Percentiles rank a stretch among this genome's conserved stretches.
Evolutionary conservation across 2,888 invertebrate genomes (phyloP).

Genomic region (Lordiphosa andalusiaca): DNA sequence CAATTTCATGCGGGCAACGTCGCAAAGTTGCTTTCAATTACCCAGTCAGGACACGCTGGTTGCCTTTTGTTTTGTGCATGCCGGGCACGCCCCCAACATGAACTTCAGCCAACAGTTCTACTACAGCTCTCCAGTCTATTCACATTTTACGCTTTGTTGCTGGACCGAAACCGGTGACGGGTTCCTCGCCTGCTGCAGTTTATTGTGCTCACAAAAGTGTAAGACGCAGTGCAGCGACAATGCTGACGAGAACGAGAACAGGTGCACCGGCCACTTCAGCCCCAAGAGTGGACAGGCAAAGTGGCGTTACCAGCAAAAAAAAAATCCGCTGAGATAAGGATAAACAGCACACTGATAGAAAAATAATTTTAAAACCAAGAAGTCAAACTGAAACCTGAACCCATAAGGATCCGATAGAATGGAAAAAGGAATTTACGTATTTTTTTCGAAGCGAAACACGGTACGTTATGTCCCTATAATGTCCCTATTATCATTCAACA

Average conservation of each 20-base stretch:
- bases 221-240: constrained; percentile 35
- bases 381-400: too few relatives aligned
- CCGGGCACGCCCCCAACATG: constrained; percentile 44
- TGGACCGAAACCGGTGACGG: constrained; percentile 50
- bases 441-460: too few relatives aligned
- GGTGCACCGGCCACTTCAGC: constrained; percentile 51
- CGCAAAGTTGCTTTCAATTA: constrained; percentile 75
- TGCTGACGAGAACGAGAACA: constrained; percentile 15
- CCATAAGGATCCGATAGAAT: too few relatives aligned
- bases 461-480: too few relatives aligned
- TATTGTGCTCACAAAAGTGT: constrained; percentile 50
- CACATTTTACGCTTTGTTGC: constrained; percentile 67
- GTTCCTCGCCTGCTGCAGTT: constrained; percentile 53
- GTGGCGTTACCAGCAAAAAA: constrained; percentile 69
- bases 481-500: too few relatives aligned
- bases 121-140: constrained; percentile 53
- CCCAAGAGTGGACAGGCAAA: constrained; percentile 52
- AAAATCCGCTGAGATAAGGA: constrained; percentile 40
- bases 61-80: constrained; percentile 60
- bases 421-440: too few relatives aligned
- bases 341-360: constrained; percentile 19
- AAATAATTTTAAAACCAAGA: too few relatives aligned
- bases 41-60: constrained; percentile 64
- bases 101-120: constrained; percentile 22
- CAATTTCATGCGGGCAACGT: constrained; percentile 62